A percentile compares a stretch with the other conserved stretches of the same genome.
phyloP scores from a whole-genome alignment of 2,888 invertebrate genomes.

The Charanyca ferruginea region DNA sequence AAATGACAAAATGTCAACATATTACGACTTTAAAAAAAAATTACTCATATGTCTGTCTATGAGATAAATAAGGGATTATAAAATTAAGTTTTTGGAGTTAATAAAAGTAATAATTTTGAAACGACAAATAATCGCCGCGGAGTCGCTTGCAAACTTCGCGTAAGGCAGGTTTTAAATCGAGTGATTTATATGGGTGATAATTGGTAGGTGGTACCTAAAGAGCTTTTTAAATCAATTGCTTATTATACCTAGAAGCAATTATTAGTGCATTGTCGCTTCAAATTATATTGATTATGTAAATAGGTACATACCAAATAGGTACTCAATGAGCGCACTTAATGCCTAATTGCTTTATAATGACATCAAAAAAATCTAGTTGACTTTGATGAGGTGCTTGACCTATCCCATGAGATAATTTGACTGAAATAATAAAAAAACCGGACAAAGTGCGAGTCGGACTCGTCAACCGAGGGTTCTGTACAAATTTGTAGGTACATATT shows the following conservation, averaged over 20 bases:
- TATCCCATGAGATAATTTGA: constrained; percentile 19
- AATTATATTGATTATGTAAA: constrained; percentile 38
- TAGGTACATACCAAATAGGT: constrained; percentile 17
- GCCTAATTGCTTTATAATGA: constrained; percentile 51
- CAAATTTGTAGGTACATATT: no score
- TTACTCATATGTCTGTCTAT: no score
- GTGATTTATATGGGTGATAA: background rate
- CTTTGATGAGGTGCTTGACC: constrained; percentile 54
- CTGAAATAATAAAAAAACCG: constrained; percentile 22
- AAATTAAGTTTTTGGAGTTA: background rate
- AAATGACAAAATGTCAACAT: no score
- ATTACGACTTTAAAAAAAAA: no score
- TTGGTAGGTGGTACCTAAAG: background rate
- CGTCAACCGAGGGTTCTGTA: no score
- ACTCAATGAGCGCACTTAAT: constrained; percentile 26
- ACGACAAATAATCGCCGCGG: background rate
- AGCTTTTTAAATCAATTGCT: background rate
- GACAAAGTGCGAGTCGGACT: no score
- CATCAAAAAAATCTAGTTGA: constrained; percentile 44
- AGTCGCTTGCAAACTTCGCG: no score
- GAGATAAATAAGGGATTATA: background rate
- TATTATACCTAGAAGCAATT: constrained; percentile 4
- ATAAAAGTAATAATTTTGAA: constrained; percentile 2
- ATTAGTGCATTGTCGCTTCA: constrained; percentile 17
- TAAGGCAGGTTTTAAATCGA: no score